A percentile compares a stretch with the other conserved stretches of the same genome.
Evolutionary conservation across 2,113 vertebrate species (phyloP).

Genomic region (Heloderma charlesbogerti): DNA sequence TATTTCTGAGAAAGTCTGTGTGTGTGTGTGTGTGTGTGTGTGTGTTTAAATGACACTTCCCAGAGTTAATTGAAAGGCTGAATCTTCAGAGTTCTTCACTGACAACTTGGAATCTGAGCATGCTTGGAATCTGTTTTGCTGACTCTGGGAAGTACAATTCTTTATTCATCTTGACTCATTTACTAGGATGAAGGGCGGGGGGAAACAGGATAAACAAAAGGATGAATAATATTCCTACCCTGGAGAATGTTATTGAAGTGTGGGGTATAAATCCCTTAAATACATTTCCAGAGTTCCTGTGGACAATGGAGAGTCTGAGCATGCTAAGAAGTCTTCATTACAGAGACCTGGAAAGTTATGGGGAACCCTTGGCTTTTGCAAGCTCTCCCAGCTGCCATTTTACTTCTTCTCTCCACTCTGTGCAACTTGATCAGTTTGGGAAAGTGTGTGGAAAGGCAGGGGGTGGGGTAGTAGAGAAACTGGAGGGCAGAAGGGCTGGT

Average conservation of each 20-base stretch:
- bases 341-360: background rate
- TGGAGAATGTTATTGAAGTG: background rate
- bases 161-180: background rate
- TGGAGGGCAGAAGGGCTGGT: too few species aligned
- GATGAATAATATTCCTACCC: too few species aligned
- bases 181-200: background rate
- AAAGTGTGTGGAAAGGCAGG: background rate
- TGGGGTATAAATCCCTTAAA: too few species aligned
- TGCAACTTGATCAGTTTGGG: background rate
- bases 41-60: too few species aligned
- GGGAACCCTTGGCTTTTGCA: background rate
- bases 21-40: too few species aligned
- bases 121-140: background rate
- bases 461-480: too few species aligned
- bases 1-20: too few species aligned
- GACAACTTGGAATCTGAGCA: background rate
- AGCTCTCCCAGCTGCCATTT: background rate
- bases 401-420: background rate
- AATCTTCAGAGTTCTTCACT: too few species aligned
- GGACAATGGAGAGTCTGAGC: too few species aligned
- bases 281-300: too few species aligned
- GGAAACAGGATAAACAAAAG: too few species aligned
- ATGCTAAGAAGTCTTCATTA: background rate
- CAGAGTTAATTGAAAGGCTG: too few species aligned
- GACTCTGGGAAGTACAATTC: background rate